Evolutionary conservation across 2,797 vertebrate species (phyloP), one percentile per base, ranked within the genome.

Genomic region (Alectoris magna): DNA sequence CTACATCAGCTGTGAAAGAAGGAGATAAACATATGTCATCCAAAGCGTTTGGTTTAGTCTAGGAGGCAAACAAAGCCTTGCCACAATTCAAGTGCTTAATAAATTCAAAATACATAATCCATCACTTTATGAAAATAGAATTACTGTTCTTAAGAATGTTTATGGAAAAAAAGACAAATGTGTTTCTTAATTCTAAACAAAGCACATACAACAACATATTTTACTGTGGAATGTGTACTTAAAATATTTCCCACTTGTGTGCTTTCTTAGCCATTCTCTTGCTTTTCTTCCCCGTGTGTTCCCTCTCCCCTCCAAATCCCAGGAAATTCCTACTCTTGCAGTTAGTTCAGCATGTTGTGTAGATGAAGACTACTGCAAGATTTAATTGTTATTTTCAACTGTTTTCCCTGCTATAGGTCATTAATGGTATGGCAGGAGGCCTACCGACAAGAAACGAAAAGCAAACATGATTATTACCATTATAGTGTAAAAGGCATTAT

Each of bases 1-100:
- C 98, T 69, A 98, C 83, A 88, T 98, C 96, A 14, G 97, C 97
- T 98, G 91, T 66, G 97, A 97, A 41, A 91, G 90, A 96, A 94
- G 49, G 66, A 96, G 92, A 96, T 66, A 95, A 87, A 91, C 39
- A 63, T 7, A 59, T 5, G 73, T 86, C 84, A 91, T 66, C 39
- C 3, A 3, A 87, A 87, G 59, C 43, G 59, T 84, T 77, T 88
- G 49, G 89, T 95, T 95, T 94, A 94, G 78, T 91, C 81, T 96
- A 85, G 67, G 55, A 86, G 86, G 78, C 27, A 94, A 96, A 91
- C 44, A 84, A 87, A 93, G 24, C 22, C n/a, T 16, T 91, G 55
- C 44, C 6, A 14, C 12, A 10, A 14, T 69, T 84, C 44, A 78
- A 93, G 74, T 63, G 48, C 46, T 95, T 82, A 88, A 84, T 69